Percentiles rank a stretch among this genome's conserved stretches.
These are phyloP conservation scores for Hippopotamus amphibius DNA, from an alignment of 2,113 vertebrate genomes.

Conservation along the genomic window DNA sequence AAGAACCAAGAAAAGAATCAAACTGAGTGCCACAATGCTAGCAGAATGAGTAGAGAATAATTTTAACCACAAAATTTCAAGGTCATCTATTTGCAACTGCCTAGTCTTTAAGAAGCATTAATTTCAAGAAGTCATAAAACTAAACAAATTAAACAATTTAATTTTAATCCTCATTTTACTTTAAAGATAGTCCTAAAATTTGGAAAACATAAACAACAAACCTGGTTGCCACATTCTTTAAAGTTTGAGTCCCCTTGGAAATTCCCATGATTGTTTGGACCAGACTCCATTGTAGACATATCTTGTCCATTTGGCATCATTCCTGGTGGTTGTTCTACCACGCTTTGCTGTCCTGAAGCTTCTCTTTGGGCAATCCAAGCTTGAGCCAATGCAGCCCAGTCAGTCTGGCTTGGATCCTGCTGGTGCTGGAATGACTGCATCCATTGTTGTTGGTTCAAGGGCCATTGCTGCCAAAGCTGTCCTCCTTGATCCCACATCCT, in stretches of 20 bases:
- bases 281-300: constrained; percentile 91
- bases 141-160: constrained; percentile 61
- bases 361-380: constrained; percentile 99
- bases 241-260: constrained; percentile 96
- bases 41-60: constrained; percentile 70
- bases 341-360: constrained; percentile 90
- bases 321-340: constrained; percentile 90
- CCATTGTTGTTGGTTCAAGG: constrained; percentile 99
- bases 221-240: constrained; percentile 99
- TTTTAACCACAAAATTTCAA: constrained; percentile 69
- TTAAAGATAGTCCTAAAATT: constrained; percentile 64
- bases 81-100: constrained; percentile 57
- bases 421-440: constrained; percentile 99
- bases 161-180: constrained; percentile 55
- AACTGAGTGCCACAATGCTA: constrained; percentile 76
- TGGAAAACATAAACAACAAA: constrained; percentile 84
- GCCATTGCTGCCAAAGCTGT: constrained; percentile 99
- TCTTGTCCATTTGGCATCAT: constrained; percentile 97
- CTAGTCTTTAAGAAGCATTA: constrained; percentile 64
- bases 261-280: constrained; percentile 93
- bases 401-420: constrained; percentile 98
- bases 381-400: constrained; percentile 99
- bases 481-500: constrained; percentile 99
- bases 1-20: constrained; percentile 82
- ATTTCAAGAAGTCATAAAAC: constrained; percentile 72